Percentiles rank a stretch among this genome's conserved stretches.
Conservation (phyloP, 2,113 vertebrate species). For the Oxyruncus cristatus region DNA sequence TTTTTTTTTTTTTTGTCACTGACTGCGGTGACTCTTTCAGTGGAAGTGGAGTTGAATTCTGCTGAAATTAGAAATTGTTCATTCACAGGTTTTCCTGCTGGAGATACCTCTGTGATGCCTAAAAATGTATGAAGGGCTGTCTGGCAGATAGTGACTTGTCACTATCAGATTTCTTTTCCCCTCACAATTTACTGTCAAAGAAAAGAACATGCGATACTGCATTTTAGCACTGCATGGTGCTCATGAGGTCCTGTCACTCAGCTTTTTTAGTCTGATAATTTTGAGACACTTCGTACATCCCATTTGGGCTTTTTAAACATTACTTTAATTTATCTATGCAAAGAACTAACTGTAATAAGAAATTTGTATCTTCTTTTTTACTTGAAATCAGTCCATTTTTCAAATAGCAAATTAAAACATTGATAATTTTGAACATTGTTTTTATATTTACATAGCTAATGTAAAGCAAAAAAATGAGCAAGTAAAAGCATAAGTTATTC, state of each 20-base stretch:
- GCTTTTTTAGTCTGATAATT: background rate
- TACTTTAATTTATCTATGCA: background rate
- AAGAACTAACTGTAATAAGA: background rate
- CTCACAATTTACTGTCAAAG: background rate
- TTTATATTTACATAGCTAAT: background rate
- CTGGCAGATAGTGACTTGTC: background rate
- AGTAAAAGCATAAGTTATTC: background rate
- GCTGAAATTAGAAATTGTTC: background rate
- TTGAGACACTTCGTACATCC: background rate
- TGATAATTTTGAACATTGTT: background rate
- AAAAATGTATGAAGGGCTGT: background rate
- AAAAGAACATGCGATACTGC: accelerated
- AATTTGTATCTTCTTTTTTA: background rate
- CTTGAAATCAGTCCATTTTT: background rate
- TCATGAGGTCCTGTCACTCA: background rate
- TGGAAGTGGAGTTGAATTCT: background rate
- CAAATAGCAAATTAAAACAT: background rate
- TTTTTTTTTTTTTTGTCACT: background rate
- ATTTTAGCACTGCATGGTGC: background rate
- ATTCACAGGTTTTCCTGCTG: background rate
- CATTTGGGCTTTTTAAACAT: background rate
- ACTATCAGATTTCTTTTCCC: background rate
- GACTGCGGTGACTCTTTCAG: background rate
- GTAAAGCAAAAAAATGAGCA: background rate
- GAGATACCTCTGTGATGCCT: background rate